These are phyloP conservation scores for Macrophya alboannulata DNA, from an alignment of 2,888 invertebrate species.

Conservation along the genomic window DNA sequence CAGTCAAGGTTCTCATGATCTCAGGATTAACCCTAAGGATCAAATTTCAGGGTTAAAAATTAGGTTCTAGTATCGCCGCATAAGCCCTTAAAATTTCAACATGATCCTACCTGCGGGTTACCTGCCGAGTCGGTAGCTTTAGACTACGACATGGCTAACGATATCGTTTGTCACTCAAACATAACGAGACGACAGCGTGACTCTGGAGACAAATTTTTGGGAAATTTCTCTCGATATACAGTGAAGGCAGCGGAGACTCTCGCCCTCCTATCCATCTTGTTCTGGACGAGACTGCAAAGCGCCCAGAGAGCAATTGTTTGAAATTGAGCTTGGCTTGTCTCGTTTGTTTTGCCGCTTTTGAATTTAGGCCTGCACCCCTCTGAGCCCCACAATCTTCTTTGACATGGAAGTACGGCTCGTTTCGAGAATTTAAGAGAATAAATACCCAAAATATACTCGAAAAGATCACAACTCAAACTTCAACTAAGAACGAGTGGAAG, in stretches of 20 bases:
- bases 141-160: slow-evolving; percentile 29
- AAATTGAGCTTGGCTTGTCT: slow-evolving; percentile 51
- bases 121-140: not conserved
- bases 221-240: slow-evolving; percentile 36
- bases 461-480: not conserved
- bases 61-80: not conserved
- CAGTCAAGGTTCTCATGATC: not conserved
- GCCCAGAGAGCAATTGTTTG: slow-evolving; percentile 35
- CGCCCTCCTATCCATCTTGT: slow-evolving; percentile 43
- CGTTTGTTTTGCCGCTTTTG: slow-evolving; percentile 27
- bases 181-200: slow-evolving; percentile 43
- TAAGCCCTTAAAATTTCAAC: not conserved
- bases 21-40: not conserved
- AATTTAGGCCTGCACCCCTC: not conserved
- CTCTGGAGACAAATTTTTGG: slow-evolving; percentile 49
- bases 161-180: slow-evolving; percentile 48
- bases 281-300: slow-evolving; percentile 12
- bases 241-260: not conserved
- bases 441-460: not conserved
- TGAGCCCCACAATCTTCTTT: not conserved
- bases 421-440: not conserved
- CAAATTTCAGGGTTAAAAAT: slow-evolving; percentile 24
- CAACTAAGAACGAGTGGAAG: not conserved
- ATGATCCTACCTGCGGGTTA: not conserved
- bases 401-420: not conserved